phyloP scores from a whole-genome alignment of 2,113 vertebrate genomes.

The Mobula hypostoma region DNA sequence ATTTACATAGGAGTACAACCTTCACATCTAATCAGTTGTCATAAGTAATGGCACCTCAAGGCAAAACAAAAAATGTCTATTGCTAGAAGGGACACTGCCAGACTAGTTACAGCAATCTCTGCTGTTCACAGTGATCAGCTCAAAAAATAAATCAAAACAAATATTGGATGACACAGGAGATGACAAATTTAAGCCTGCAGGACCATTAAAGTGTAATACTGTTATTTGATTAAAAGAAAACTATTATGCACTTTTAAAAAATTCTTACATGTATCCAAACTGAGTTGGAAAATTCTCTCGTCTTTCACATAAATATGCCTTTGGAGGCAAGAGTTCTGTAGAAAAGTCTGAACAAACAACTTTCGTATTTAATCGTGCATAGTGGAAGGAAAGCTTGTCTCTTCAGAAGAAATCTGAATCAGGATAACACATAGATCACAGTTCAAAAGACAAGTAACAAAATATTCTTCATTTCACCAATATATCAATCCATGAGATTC shows the following conservation, averaged over 20 bases:
- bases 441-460: neutral
- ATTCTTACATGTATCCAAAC: neutral
- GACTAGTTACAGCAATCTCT: neutral
- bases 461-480: neutral
- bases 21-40: neutral
- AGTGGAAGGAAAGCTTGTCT: neutral
- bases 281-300: neutral
- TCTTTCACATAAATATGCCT: neutral
- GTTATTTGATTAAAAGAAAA: neutral
- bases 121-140: neutral
- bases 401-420: neutral
- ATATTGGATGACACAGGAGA: neutral
- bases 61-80: neutral
- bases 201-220: neutral
- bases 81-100: neutral
- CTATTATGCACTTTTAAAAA: neutral
- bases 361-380: neutral
- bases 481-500: neutral
- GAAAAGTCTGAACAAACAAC: neutral
- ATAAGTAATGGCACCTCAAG: neutral
- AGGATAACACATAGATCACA: neutral
- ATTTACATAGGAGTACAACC: neutral
- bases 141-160: neutral
- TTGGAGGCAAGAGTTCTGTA: neutral
- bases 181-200: neutral